phyloP scores from a whole-genome alignment of 2,888 invertebrate species.

The Branchellion lobata region DNA sequence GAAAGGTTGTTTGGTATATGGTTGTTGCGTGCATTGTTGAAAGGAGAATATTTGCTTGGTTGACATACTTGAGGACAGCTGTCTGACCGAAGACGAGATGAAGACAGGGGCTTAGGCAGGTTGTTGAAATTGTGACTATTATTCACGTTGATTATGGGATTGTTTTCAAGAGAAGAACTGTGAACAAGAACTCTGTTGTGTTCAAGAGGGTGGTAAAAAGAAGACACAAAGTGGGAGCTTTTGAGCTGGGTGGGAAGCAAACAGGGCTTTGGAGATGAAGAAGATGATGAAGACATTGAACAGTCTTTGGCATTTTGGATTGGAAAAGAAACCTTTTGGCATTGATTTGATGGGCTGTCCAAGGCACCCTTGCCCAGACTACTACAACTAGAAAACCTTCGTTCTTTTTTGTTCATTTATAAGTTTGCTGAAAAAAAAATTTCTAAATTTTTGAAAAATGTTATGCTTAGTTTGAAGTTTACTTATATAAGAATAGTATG shows the following conservation, averaged over 20 bases:
- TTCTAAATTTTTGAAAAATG: too few relatives aligned
- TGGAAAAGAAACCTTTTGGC: background rate
- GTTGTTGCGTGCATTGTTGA: background rate
- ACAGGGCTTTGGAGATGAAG: background rate
- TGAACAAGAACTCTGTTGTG: background rate
- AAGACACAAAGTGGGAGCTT: background rate
- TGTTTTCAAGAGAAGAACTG: background rate
- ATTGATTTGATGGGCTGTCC: background rate
- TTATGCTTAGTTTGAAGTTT: too few relatives aligned
- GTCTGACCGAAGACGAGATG: background rate
- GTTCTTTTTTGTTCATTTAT: background rate
- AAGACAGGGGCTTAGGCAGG: background rate
- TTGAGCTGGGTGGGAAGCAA: background rate
- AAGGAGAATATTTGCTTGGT: background rate
- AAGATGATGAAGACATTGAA: background rate
- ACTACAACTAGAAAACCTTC: slow-evolving; percentile 14
- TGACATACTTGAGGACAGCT: slow-evolving; percentile 15
- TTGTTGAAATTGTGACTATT: background rate
- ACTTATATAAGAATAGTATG: too few relatives aligned
- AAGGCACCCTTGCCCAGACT: background rate
- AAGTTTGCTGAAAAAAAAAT: too few relatives aligned
- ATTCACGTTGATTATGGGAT: background rate
- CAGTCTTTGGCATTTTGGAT: background rate
- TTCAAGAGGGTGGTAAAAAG: slow-evolving; percentile 6
- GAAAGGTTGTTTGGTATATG: background rate